phyloP scores from a whole-genome alignment of 2,888 invertebrate genomes.

The Leucophenga maculata region DNA sequence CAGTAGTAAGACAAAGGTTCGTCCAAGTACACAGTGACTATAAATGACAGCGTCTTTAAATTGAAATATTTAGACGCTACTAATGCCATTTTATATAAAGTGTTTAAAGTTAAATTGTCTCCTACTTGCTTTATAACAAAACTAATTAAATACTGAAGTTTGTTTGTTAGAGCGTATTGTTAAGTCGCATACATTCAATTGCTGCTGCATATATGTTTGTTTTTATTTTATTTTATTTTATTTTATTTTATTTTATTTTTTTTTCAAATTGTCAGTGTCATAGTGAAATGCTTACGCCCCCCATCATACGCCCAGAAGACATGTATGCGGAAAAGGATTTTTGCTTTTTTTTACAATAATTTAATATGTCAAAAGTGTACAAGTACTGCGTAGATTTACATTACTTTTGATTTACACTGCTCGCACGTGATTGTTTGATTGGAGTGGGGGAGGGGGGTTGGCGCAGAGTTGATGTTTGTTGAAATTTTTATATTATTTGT shows the following conservation, averaged over 20 bases:
- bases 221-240: background rate
- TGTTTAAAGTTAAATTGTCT: too few relatives aligned
- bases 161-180: too few relatives aligned
- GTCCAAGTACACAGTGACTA: too few relatives aligned
- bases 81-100: too few relatives aligned
- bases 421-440: constrained; percentile 62
- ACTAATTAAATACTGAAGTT: too few relatives aligned
- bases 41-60: too few relatives aligned
- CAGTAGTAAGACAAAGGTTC: too few relatives aligned
- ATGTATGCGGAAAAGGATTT: constrained; percentile 31
- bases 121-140: too few relatives aligned
- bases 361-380: constrained; percentile 39
- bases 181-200: too few relatives aligned
- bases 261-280: background rate
- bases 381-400: constrained; percentile 55
- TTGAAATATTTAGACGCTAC: too few relatives aligned
- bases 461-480: background rate
- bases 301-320: background rate
- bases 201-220: too few relatives aligned
- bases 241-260: background rate
- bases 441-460: constrained; percentile 49
- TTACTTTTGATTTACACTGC: constrained; percentile 34
- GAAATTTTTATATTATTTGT: background rate
- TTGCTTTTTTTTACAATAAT: constrained; percentile 36
- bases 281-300: too few relatives aligned